Percentiles rank a stretch among this genome's conserved stretches.
Evolutionary conservation across 2,888 invertebrate genomes (phyloP).

Genomic region (Parnassius smintheus): DNA sequence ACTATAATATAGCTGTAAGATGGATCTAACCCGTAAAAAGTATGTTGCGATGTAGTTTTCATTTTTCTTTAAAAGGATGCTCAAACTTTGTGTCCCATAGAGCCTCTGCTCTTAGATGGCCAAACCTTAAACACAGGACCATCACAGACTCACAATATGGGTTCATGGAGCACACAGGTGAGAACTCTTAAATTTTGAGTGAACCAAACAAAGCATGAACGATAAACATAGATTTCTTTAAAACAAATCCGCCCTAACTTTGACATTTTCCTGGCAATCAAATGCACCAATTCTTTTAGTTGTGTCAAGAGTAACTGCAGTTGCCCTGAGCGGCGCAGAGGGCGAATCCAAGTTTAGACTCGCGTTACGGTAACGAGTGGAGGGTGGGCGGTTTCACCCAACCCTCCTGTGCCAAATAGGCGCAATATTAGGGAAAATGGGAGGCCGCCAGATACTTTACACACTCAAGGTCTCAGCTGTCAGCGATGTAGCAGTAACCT

Average conservation of each 20-base stretch:
- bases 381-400: slow-evolving; percentile 30
- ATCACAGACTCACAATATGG: too few relatives aligned
- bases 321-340: slow-evolving; percentile 32
- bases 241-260: background rate
- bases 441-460: slow-evolving; percentile 19
- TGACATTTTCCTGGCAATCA: slow-evolving; percentile 2
- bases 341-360: slow-evolving; percentile 45
- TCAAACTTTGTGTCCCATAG: too few relatives aligned
- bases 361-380: slow-evolving; percentile 55
- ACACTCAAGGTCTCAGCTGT: slow-evolving; percentile 1
- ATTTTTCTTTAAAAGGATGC: too few relatives aligned
- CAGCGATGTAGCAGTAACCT: slow-evolving; percentile 6
- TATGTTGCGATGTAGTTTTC: too few relatives aligned
- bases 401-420: slow-evolving; percentile 31
- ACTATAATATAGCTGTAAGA: too few relatives aligned
- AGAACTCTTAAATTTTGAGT: too few relatives aligned
- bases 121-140: too few relatives aligned
- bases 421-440: slow-evolving; percentile 4
- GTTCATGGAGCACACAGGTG: too few relatives aligned
- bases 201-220: too few relatives aligned
- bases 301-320: slow-evolving; percentile 1
- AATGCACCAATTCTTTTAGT: slow-evolving; percentile 5
- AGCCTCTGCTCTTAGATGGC: too few relatives aligned
- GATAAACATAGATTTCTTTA: background rate
- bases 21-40: too few relatives aligned